Evolutionary conservation across 2,888 invertebrate genomes (phyloP), one percentile per base, ranked within the genome.

Genomic region (Cephonodes hylas): DNA sequence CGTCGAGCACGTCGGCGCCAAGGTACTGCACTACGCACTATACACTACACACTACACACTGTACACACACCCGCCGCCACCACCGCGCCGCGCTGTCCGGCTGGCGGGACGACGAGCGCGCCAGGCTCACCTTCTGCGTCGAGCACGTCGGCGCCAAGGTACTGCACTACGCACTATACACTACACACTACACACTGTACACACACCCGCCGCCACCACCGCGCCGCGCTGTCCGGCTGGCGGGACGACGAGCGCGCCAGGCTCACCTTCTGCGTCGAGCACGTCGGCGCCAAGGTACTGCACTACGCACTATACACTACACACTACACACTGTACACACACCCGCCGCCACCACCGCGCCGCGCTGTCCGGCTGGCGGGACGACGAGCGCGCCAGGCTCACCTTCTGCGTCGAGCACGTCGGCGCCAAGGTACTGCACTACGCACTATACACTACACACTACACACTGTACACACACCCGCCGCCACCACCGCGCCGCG

Each of bases 211-310:
- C 22, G 85, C 0, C 95, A 95, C 73, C 96, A 96, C 85, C 95
- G 98, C 27, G 96, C 98, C 70, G 95, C 97, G 3, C 90, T 97
- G 10, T 96, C 97, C 46, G 99, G 99, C 64, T 99, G 99, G 89
- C 95, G 96, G 61, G 96, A 95, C n/a, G 96, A 96, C 57, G 99
- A 99, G 80, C 92, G 97, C 10, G 93, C 94, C 34, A 93, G 96
- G 58, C 93, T 99, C 45, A 96, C 96, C 75, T 95, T 95, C 77
- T 98, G 99, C 95, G 94, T 98, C 25, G 94, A 95, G 66, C 95
- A 96, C 68, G 93, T 97, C 20, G 99, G 99, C 2, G 98, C 98
- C 27, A 96, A 96, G 86, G 96, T 96, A 82, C n/a, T n/a, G n/a
- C n/a, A n/a, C n/a, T n/a, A n/a, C n/a, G n/a, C n/a, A n/a, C n/a